phyloP scores from a whole-genome alignment of 2,888 invertebrate genomes.

The Colostygia pectinataria region DNA sequence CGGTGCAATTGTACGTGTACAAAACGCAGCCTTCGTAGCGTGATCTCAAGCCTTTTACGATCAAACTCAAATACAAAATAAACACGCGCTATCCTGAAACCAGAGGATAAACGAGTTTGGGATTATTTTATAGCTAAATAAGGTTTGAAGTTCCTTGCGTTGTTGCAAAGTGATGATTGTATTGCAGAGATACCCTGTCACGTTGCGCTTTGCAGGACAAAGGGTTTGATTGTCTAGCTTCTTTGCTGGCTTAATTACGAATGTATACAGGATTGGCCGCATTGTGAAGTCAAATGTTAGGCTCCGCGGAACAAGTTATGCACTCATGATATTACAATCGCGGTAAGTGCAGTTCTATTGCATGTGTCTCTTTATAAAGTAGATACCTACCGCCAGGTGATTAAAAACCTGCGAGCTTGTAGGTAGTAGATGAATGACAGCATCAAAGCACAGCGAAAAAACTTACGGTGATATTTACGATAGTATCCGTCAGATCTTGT shows the following conservation, averaged over 20 bases:
- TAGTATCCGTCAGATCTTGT: constrained; percentile 21
- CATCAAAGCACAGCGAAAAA: constrained; percentile 11
- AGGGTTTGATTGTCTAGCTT: constrained; percentile 57
- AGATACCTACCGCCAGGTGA: background rate
- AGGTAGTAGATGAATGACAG: constrained; percentile 5
- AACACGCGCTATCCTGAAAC: constrained; percentile 24
- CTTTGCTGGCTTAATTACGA: constrained; percentile 63
- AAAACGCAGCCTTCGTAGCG: constrained; percentile 60
- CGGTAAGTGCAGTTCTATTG: constrained; percentile 26
- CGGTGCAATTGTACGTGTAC: constrained; percentile 62
- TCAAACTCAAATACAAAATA: constrained; percentile 42
- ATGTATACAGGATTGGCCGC: constrained; percentile 46
- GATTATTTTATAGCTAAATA: constrained; percentile 27
- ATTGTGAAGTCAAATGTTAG: constrained; percentile 47
- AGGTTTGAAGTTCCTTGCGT: constrained; percentile 24
- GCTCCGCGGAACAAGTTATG: constrained; percentile 29
- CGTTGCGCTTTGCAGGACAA: constrained; percentile 56
- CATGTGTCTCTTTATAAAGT: background rate
- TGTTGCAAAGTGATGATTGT: constrained; percentile 32
- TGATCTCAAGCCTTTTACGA: constrained; percentile 71
- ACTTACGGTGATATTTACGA: constrained; percentile 18
- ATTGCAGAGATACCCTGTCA: constrained; percentile 48
- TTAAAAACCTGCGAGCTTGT: background rate
- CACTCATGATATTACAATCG: constrained; percentile 28
- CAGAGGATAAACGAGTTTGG: background rate